Evolutionary conservation across 2,113 vertebrate genomes (phyloP), one percentile per base, ranked within the genome.

Genomic region (Lipotes vexillifer): DNA sequence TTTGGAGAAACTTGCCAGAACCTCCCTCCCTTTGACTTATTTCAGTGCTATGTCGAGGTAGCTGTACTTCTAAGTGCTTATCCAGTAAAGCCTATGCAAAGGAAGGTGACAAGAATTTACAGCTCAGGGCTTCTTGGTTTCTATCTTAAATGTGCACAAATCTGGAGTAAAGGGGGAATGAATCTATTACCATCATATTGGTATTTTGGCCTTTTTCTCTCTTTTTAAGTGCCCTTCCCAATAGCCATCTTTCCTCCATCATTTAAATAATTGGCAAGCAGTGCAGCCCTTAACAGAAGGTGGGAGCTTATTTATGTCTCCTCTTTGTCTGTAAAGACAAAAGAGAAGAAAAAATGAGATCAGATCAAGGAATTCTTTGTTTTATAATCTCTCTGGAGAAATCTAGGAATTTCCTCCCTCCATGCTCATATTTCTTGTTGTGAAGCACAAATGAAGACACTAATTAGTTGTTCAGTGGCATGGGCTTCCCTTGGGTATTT

Each of bases 271-370:
- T 83, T 94, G 91, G 93, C 91, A 89, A 92, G 80, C 21, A 2
- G 17, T 36, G 38, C 21, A 74, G 61, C 44, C 36, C 88, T 93
- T 68, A 96, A 71, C 88, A 96, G 90, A 97, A 96, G 93, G 78
- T 90, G 49, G 86, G 59, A 96, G 33, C 68, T 97, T 98, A 96
- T 97, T 97, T 97, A 97, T 97, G 74, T 57, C 74, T 98, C 44
- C 33, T 88, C 82, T 96, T 97, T 97, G 83, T 96, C 92, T 95
- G 8, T 87, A 91, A 98, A 98, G 93, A 98, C 84, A 97, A 96
- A 98, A 86, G 96, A 90, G 90, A 95, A 82, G 86, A 96, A 83
- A 72, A 97, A 90, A 97, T 88, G 83, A 95, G 87, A 98, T 96
- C 59, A 95, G 91, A 97, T 96, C 68, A 94, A 97, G 83, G 36